A percentile compares a stretch with the other conserved stretches of the same genome.
These are phyloP conservation scores for Baccha elongata DNA, from an alignment of 2,888 invertebrate species.

Conservation along the genomic window DNA sequence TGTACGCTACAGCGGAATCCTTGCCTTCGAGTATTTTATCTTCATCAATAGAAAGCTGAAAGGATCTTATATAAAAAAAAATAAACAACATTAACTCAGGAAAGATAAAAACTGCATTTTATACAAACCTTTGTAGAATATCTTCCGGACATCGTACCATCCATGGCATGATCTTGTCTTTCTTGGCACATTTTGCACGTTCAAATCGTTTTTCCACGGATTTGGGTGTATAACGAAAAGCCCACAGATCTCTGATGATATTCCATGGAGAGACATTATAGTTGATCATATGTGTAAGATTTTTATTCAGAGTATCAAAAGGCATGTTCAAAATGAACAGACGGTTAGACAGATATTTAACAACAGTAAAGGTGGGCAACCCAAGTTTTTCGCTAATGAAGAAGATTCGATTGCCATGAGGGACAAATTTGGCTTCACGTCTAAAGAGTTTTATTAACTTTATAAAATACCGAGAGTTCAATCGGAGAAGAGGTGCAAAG, in stretches of 20 bases:
- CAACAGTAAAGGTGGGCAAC: constrained; percentile 82
- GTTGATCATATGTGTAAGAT: constrained; percentile 83
- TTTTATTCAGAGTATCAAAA: constrained; percentile 84
- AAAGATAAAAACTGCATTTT: background rate
- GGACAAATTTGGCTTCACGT: constrained; percentile 82
- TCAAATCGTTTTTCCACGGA: constrained; percentile 84
- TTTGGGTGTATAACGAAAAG: constrained; percentile 85
- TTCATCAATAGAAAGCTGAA: constrained; percentile 79
- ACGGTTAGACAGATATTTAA: constrained; percentile 83
- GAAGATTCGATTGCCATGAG: constrained; percentile 84
- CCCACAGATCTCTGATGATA: constrained; percentile 86
- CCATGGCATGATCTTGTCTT: constrained; percentile 85
- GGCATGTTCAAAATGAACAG: constrained; percentile 84
- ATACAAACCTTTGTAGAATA: constrained; percentile 83
- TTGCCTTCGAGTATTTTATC: constrained; percentile 83
- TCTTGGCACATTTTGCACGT: constrained; percentile 83
- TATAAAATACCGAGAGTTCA: constrained; percentile 80
- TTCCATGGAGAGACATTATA: constrained; percentile 84
- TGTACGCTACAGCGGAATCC: constrained; percentile 83
- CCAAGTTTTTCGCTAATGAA: constrained; percentile 83
- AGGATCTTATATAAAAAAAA: constrained; percentile 78
- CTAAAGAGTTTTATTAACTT: constrained; percentile 76
- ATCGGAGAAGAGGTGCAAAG: constrained; percentile 83
- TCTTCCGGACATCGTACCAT: constrained; percentile 86
- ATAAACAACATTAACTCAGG: background rate